These are phyloP conservation scores for Lasiurus borealis DNA, from an alignment of 2,113 vertebrate genomes.

Conservation along the genomic window DNA sequence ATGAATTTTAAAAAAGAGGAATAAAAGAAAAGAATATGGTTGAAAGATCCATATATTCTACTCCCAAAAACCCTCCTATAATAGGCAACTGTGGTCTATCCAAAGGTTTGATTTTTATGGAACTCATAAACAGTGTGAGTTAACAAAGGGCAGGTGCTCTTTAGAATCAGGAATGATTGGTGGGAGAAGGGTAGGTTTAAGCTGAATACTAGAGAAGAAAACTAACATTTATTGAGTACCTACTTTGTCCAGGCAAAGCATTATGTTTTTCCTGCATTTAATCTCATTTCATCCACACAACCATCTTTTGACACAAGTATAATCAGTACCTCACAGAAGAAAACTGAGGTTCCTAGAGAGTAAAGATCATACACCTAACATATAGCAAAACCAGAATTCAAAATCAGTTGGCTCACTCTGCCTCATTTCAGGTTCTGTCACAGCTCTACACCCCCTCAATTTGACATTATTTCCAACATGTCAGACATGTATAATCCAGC, in stretches of 20 bases:
- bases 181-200: not conserved
- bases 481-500: not conserved
- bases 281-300: slow-evolving; percentile 23
- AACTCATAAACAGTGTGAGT: not conserved
- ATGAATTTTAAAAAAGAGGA: too few relatives aligned
- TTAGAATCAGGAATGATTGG: not conserved
- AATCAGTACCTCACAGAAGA: not conserved
- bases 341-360: not conserved
- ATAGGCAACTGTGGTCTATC: not conserved
- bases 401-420: not conserved
- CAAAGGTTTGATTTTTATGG: slow-evolving; percentile 20
- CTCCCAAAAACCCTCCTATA: not conserved
- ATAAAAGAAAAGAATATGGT: not conserved
- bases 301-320: not conserved
- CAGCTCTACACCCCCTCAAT: not conserved
- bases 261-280: not conserved
- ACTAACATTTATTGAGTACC: not conserved
- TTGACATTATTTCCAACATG: not conserved
- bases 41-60: not conserved
- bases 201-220: not conserved
- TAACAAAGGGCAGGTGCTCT: not conserved
- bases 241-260: slow-evolving; percentile 6
- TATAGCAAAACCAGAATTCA: not conserved
- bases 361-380: not conserved
- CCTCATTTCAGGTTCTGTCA: not conserved